Conservation (phyloP, 2,797 vertebrate genomes). For the Mallotus villosus region DNA sequence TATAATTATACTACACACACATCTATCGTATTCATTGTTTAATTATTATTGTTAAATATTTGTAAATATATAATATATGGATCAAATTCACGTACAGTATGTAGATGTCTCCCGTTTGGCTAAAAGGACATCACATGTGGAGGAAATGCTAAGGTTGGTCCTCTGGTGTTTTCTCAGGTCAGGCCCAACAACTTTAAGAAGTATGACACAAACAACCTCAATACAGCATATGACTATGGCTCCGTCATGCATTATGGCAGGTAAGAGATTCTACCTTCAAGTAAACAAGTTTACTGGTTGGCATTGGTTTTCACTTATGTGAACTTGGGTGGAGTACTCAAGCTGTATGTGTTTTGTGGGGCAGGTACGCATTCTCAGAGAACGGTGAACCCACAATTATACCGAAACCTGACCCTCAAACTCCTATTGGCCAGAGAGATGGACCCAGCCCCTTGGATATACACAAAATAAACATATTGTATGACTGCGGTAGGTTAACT, state of each 20-base stretch:
- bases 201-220: slow-evolving; percentile 83
- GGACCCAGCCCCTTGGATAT: slow-evolving; percentile 82
- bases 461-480: slow-evolving; percentile 85
- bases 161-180: slow-evolving; percentile 50
- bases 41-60: not conserved
- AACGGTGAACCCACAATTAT: slow-evolving; percentile 83
- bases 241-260: slow-evolving; percentile 90
- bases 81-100: not conserved
- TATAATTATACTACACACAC: not conserved
- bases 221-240: slow-evolving; percentile 81
- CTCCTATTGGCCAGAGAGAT: slow-evolving; percentile 83
- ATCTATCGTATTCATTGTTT: not conserved
- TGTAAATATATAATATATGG: not conserved
- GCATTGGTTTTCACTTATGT: not conserved
- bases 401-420: slow-evolving; percentile 81
- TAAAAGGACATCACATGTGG: too few relatives aligned
- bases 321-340: not conserved
- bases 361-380: slow-evolving; percentile 82
- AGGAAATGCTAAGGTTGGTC: not conserved
- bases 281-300: not conserved
- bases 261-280: slow-evolving; percentile 55
- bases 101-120: not conserved
- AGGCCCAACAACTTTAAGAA: slow-evolving; percentile 81
- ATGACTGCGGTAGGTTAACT: slow-evolving; percentile 77
- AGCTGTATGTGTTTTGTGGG: slow-evolving; percentile 23